Evolutionary conservation across 2,113 vertebrate species (phyloP), one percentile per base, ranked within the genome.

Genomic region (Ctenomys sociabilis): DNA sequence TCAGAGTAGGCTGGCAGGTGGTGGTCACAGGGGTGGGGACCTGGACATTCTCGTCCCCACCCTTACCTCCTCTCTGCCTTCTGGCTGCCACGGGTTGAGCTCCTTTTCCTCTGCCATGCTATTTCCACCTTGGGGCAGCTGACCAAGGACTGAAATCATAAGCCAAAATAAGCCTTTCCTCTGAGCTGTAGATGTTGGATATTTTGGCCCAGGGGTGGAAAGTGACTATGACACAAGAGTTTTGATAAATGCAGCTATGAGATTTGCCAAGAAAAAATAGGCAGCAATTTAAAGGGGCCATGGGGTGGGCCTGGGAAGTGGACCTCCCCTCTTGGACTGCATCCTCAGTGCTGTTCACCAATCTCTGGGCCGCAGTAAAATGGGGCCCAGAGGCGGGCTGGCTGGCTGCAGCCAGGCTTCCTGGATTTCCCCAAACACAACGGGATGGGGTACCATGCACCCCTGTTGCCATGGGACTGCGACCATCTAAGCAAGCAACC

Each of bases 381-480:
- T 0, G 52, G 32, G 43, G 17, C 0, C 3, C 10, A 4, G 40
- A 24, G 37, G 19, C 5, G 7, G 4, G 30, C 30, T 45, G 77
- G 35, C 45, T 3, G 61, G 8, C 17, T 5, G 9, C 12, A 66
- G 78, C 54, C n/a, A 73, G 61, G 68, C 49, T 63, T 81, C 59
- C 16, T 0, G 12, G 52, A 22, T 24, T 59, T 66, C 24, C 12
- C 7, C 0, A 8, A n/a, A 35, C 35, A 28, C 88, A 7, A 13
- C 4, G 3, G 35, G 5, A 0, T 43, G 63, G 78, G 4, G 52
- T 4, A 52, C 0, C 5, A 70, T 3, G 32, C 19, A 13, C 40
- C 19, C 16, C 5, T 59, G 17, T 16, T 59, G 35, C 7, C 3
- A 43, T 37, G 11, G 0, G 26, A 49, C 40, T 0, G 7, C 24